phyloP scores from a whole-genome alignment of 2,797 vertebrate genomes.

The Hephaestus fuliginosus region DNA sequence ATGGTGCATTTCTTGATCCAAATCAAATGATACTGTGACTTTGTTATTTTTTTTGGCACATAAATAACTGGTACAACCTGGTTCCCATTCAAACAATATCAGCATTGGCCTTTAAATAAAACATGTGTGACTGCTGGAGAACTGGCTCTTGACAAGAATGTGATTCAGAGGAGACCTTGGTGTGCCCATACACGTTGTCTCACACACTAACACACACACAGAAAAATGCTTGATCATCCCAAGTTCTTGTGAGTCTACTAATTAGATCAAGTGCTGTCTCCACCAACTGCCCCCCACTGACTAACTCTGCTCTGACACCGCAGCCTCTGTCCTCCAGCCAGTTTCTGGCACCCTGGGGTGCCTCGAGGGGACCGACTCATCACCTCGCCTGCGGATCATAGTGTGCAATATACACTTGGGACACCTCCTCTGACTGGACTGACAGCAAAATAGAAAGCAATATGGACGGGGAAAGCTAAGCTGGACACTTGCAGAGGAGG shows the following conservation, averaged over 20 bases:
- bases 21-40: neutral
- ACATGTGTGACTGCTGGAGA: slow-evolving; percentile 20
- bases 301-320: slow-evolving; percentile 43
- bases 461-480: neutral
- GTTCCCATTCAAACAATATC: slow-evolving; percentile 4
- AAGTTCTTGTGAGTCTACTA: slow-evolving; percentile 43
- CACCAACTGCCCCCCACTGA: slow-evolving; percentile 16
- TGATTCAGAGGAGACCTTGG: slow-evolving; percentile 8
- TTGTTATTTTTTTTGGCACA: slow-evolving; percentile 2
- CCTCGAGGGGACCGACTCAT: slow-evolving; percentile 43
- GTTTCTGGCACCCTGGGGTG: slow-evolving; percentile 45
- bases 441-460: slow-evolving; percentile 13
- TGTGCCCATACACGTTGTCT: neutral
- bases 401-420: slow-evolving; percentile 43
- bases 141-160: slow-evolving; percentile 21
- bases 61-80: neutral
- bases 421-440: slow-evolving; percentile 33
- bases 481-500: slow-evolving; percentile 2
- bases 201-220: neutral
- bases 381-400: slow-evolving; percentile 36
- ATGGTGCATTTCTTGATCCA: neutral
- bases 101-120: slow-evolving; percentile 3
- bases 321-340: slow-evolving; percentile 38
- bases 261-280: slow-evolving; percentile 58
- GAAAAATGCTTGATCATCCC: neutral